Base-by-base conservation (phyloP, 2,113 vertebrate genomes). In the Scartelaos histophorus region DNA sequence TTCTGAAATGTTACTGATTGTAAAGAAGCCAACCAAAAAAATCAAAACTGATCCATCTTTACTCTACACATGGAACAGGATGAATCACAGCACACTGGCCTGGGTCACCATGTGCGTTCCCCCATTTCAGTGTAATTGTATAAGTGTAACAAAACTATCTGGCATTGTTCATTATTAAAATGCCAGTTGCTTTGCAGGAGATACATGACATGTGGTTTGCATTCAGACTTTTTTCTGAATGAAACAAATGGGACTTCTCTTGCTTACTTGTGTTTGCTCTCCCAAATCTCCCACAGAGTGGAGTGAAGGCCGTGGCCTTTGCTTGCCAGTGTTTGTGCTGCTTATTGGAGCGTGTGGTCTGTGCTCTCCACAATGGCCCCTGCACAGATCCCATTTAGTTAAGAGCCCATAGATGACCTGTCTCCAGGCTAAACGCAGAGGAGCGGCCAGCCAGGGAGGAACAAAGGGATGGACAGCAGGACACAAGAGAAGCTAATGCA, bases 331-430 rank as follows among this genome's bases (percentile, higher is more conserved):
- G 89, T 91, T 87, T 79, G 53, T 29, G 0, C 49, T 90, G 86
- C 79, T 91, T 90, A 93, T 88, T 92, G 86, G 91, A 92, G 90
- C 88, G 53, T 92, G 85, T 66, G 72, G 86, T 91, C 82, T 87
- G 73, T 82, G 79, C 89, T 87, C 83, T 90, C 85, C 90, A 90
- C 89, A 91, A 90, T 84, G 76, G 82, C 84, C 83, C 73, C 70
- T 81, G 82, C 78, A 83, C 87, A 90, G 83, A 92, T 82, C 69
- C 89, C 85, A 90, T 91, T 93, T 92, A 89, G 88, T 89, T 88
- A 86, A 91, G 82, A 90, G 87, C 88, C 80, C 82, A 79, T 68
- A 64, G 74, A 87, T 87, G 82, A 82, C 76, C 83, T 86, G 82
- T 85, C 86, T 89, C 46, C 24, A 56, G 87, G 90, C 88, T 73